These are phyloP conservation scores for Lymantria monacha DNA, from an alignment of 2,888 invertebrate species.

Conservation along the genomic window DNA sequence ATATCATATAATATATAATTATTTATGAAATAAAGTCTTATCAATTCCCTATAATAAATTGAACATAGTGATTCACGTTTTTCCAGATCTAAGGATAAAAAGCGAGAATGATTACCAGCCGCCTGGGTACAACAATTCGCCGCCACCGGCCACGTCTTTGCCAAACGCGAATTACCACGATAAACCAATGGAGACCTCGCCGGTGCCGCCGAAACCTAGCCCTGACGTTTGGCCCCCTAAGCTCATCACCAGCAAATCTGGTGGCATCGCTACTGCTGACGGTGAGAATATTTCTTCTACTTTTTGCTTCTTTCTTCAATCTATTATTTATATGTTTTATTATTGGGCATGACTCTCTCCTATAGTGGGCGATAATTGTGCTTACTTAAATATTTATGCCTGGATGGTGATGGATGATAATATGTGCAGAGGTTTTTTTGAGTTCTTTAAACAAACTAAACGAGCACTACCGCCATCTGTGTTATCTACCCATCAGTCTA, in stretches of 20 bases:
- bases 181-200: slow-evolving; percentile 70
- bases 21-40: not conserved
- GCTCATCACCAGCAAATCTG: slow-evolving; percentile 87
- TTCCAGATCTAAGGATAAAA: slow-evolving; percentile 90
- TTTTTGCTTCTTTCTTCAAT: not conserved
- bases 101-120: slow-evolving; percentile 83
- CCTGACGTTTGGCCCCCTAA: slow-evolving; percentile 85
- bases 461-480: no score
- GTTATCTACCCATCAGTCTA: no score
- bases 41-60: slow-evolving; percentile 13
- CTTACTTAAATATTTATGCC: no score
- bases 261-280: slow-evolving; percentile 92
- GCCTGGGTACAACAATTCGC: slow-evolving; percentile 81
- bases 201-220: slow-evolving; percentile 81
- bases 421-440: no score
- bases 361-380: no score
- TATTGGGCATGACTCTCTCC: no score
- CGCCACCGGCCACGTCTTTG: slow-evolving; percentile 81
- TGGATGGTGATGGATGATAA: no score
- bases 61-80: slow-evolving; percentile 15
- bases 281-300: slow-evolving; percentile 76
- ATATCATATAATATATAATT: not conserved
- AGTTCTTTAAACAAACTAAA: no score
- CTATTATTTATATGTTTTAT: not conserved
- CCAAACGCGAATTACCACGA: slow-evolving; percentile 72